These are phyloP conservation scores for Furnarius figulus DNA, from an alignment of 2,113 vertebrate genomes.

Conservation along the genomic window DNA sequence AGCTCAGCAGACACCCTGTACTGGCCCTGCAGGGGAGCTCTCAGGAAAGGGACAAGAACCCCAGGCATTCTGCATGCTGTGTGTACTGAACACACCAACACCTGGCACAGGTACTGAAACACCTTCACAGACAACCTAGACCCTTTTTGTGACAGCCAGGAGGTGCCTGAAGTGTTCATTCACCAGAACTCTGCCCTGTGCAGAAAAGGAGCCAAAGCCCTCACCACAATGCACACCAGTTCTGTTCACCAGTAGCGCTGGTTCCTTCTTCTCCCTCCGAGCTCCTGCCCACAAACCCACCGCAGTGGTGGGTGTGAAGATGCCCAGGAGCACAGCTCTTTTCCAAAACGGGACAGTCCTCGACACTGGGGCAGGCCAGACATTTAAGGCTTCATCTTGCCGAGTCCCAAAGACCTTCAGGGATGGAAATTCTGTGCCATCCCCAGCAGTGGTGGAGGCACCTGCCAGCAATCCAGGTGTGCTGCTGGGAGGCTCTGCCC, in stretches of 20 bases:
- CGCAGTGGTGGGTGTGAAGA: rapidly evolving
- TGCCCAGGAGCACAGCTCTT: background rate
- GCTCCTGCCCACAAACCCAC: background rate
- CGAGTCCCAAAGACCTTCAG: background rate
- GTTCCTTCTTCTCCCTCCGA: background rate
- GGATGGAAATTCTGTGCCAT: background rate
- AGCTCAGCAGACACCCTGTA: background rate
- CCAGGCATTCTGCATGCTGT: rapidly evolving
- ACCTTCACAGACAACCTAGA: background rate
- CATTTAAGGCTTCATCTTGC: background rate
- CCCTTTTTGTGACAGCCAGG: background rate
- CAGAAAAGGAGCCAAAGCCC: background rate
- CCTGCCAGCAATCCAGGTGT: too few relatives aligned
- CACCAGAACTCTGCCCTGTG: background rate
- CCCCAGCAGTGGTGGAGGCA: background rate
- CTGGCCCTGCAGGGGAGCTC: background rate
- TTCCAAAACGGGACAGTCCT: rapidly evolving
- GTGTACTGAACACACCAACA: background rate
- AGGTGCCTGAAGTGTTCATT: background rate
- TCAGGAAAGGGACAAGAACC: background rate
- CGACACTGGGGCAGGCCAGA: background rate
- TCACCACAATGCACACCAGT: background rate
- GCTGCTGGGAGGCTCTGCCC: background rate
- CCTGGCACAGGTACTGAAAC: background rate
- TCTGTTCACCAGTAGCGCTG: rapidly evolving